Evolutionary conservation across 1,140 invertebrate species (phyloP).

Genomic region (Ceratina australensis): DNA sequence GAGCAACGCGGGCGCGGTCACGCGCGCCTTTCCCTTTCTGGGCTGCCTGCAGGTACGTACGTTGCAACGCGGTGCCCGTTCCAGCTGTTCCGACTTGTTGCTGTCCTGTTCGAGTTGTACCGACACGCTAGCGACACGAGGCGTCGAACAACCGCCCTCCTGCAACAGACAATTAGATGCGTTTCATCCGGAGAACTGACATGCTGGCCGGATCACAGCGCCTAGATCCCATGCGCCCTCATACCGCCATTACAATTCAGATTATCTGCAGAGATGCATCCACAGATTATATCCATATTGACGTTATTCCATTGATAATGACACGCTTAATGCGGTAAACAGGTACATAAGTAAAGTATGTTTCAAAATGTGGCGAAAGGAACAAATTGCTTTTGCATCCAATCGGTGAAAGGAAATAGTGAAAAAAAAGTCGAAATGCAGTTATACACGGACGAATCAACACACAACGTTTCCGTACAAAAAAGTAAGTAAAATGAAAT

Average conservation of each 20-base stretch:
- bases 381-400: background rate
- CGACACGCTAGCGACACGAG: slow-evolving; percentile 74
- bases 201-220: slow-evolving; percentile 2
- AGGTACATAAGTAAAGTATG: too few species aligned
- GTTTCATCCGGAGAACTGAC: slow-evolving; percentile 40
- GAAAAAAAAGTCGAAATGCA: too few species aligned
- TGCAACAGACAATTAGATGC: slow-evolving; percentile 64
- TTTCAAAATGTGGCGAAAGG: too few species aligned
- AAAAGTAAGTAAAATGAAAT: too few species aligned
- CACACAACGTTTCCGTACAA: background rate
- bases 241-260: too few species aligned
- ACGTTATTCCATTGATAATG: too few species aligned
- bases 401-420: background rate
- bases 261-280: too few species aligned
- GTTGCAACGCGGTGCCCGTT: slow-evolving; percentile 71
- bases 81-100: slow-evolving; percentile 77
- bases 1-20: slow-evolving; percentile 72
- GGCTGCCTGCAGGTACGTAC: slow-evolving; percentile 71
- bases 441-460: background rate
- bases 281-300: too few species aligned
- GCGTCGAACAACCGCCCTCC: slow-evolving; percentile 73
- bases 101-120: slow-evolving; percentile 77
- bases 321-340: too few species aligned
- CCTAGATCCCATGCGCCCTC: too few species aligned
- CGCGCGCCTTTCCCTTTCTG: slow-evolving; percentile 73